Evolutionary conservation across 2,888 invertebrate genomes (phyloP).

Genomic region (Dorcus parallelipipedus): DNA sequence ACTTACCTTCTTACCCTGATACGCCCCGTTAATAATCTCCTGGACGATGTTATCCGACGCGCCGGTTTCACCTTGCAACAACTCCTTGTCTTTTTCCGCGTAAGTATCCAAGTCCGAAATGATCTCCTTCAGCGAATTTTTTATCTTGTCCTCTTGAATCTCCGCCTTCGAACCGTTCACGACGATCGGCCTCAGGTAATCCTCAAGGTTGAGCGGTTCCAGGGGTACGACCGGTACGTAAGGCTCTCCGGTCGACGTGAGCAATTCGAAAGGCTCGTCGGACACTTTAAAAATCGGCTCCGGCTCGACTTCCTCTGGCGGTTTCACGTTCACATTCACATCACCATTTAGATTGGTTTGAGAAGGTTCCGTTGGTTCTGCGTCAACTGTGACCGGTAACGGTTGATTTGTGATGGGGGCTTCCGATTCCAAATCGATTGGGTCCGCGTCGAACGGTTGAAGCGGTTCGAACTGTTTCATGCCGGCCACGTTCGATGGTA

Average conservation of each 20-base stretch:
- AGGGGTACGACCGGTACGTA: conserved; percentile 17
- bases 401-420: neutral
- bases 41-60: neutral
- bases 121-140: conserved; percentile 57
- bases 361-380: neutral
- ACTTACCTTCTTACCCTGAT: conserved; percentile 9
- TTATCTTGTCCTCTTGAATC: conserved; percentile 55
- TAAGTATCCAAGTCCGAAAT: conserved; percentile 60
- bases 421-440: neutral
- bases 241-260: conserved; percentile 11
- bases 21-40: conserved; percentile 3
- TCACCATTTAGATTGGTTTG: no score
- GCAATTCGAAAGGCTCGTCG: conserved; percentile 9
- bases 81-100: conserved; percentile 48
- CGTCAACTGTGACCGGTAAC: neutral
- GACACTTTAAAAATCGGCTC: no score
- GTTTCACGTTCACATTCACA: no score
- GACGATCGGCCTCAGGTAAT: conserved; percentile 31
- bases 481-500: neutral
- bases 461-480: conserved; percentile 7
- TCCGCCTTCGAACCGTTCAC: conserved; percentile 30
- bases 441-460: conserved; percentile 1
- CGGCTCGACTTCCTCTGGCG: no score
- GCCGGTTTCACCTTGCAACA: conserved; percentile 3
- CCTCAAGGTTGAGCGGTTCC: conserved; percentile 17